Evolutionary conservation across 2,888 invertebrate species (phyloP).

Genomic region (Eumerus sabulonum): DNA sequence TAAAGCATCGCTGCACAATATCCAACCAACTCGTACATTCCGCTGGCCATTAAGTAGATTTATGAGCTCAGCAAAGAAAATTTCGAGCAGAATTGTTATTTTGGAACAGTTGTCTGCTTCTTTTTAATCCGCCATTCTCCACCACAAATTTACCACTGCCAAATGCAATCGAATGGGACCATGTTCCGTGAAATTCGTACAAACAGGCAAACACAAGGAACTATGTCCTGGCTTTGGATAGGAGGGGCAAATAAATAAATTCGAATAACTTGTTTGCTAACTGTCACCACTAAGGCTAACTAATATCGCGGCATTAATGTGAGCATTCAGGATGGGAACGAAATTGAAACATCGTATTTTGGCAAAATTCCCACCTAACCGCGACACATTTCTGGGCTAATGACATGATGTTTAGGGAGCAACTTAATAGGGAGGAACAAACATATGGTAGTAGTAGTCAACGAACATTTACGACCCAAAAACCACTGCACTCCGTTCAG

Average conservation of each 20-base stretch:
- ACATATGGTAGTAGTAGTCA: too few relatives aligned
- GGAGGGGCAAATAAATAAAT: not conserved
- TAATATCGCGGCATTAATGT: too few relatives aligned
- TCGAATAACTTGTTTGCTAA: too few relatives aligned
- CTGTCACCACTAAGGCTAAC: too few relatives aligned
- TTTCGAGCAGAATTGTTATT: constrained; percentile 46
- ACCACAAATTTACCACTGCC: constrained; percentile 60
- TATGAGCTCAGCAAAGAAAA: constrained; percentile 60
- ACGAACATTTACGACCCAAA: too few relatives aligned
- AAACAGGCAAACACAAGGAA: constrained; percentile 23
- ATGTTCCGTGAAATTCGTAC: constrained; percentile 27
- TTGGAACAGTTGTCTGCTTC: constrained; percentile 52
- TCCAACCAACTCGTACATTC: constrained; percentile 21
- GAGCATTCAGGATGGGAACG: not conserved
- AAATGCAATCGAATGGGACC: constrained; percentile 26
- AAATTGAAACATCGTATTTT: constrained; percentile 45
- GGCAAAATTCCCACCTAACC: constrained; percentile 30
- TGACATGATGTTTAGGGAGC: too few relatives aligned
- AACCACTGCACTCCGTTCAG: too few relatives aligned
- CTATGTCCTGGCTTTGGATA: constrained; percentile 30
- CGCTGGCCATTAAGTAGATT: constrained; percentile 62
- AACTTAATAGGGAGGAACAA: too few relatives aligned
- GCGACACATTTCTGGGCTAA: constrained; percentile 4
- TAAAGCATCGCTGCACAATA: too few relatives aligned
- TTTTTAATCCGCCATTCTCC: constrained; percentile 57